Evolutionary conservation across 2,797 vertebrate species (phyloP).

Genomic region (Tragelaphus eurycerus): DNA sequence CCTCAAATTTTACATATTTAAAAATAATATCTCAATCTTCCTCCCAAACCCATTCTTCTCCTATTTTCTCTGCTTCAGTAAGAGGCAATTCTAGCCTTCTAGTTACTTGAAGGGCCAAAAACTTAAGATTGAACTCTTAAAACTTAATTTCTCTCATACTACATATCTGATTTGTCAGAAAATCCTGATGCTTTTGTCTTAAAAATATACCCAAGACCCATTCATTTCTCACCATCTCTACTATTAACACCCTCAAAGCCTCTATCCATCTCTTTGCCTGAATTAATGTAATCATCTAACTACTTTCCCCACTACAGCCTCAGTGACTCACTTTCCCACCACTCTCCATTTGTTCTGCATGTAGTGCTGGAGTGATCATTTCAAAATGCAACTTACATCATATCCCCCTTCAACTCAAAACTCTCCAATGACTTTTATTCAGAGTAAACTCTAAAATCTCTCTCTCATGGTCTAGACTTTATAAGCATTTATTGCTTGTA

Average conservation of each 20-base stretch:
- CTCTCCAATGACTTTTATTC: not conserved
- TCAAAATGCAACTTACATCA: slow-evolving; percentile 33
- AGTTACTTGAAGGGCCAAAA: not conserved
- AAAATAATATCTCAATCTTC: slow-evolving; percentile 1
- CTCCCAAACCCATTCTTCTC: not conserved
- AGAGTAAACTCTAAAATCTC: not conserved
- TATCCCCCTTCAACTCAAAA: not conserved
- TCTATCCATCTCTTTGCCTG: not conserved
- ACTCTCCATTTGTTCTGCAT: not conserved
- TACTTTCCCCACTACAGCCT: not conserved
- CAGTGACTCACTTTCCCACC: not conserved
- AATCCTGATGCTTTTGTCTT: not conserved
- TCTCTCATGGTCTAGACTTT: not conserved
- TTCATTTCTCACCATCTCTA: not conserved
- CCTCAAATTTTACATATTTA: not conserved
- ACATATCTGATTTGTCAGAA: not conserved
- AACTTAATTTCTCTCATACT: not conserved
- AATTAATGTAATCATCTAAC: not conserved
- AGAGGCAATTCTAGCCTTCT: not conserved
- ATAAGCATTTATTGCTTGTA: not conserved
- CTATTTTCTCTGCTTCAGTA: not conserved
- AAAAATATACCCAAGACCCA: not conserved
- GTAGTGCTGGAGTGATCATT: not conserved
- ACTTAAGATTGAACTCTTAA: not conserved
- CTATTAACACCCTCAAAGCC: not conserved